Evolutionary conservation across 2,113 vertebrate species (phyloP).

Genomic region (Crocuta crocuta): DNA sequence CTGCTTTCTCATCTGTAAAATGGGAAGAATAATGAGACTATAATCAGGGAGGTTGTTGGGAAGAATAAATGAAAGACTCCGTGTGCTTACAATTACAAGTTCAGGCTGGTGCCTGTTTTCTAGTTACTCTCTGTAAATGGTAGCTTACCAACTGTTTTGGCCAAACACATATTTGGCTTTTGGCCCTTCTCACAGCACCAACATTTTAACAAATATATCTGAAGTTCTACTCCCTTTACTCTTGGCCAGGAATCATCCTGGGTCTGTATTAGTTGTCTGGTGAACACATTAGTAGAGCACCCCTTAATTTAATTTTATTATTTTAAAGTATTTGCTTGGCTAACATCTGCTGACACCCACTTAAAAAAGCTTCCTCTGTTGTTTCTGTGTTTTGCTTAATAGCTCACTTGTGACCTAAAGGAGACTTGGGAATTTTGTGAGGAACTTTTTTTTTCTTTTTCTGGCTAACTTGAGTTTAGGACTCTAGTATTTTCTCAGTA

Average conservation of each 20-base stretch:
- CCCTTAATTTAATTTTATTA: conserved; percentile 56
- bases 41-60: not conserved
- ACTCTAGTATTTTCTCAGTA: not conserved
- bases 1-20: conserved; percentile 12
- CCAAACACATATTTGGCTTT: conserved; percentile 27
- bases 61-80: not conserved
- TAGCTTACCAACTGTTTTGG: conserved; percentile 7
- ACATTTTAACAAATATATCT: conserved; percentile 27
- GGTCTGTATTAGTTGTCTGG: conserved; percentile 35
- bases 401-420: conserved; percentile 22
- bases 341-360: conserved; percentile 65
- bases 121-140: conserved; percentile 2
- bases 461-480: conserved; percentile 30
- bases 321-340: conserved; percentile 59
- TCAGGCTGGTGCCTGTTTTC: not conserved
- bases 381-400: conserved; percentile 50
- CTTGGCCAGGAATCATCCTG: not conserved
- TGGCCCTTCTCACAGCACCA: conserved; percentile 1
- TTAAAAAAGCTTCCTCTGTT: conserved; percentile 53
- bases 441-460: not conserved
- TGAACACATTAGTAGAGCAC: conserved; percentile 62
- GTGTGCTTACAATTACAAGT: not conserved
- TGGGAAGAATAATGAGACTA: not conserved
- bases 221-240: not conserved
- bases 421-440: conserved; percentile 8